Base-by-base conservation (phyloP, 2,797 vertebrate species). In the Clarias platycephalus region DNA sequence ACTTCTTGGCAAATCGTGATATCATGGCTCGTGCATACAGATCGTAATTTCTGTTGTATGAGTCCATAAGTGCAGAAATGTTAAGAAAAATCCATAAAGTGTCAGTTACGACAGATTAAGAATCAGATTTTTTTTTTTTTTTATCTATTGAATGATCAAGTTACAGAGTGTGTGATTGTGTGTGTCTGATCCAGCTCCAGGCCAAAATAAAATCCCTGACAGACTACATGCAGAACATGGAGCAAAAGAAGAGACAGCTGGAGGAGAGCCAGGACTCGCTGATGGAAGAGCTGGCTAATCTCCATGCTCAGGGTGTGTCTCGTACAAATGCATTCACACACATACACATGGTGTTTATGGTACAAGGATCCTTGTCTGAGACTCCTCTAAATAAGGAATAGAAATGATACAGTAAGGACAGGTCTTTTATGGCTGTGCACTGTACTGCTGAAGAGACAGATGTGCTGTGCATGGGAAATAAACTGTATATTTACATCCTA, bases 261-360 rank as follows among this genome's bases (percentile, higher is more conserved):
- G 97, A 99, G 84, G 97, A 99, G 89, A 94, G 95, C 80, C 97
- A 98, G 81, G 98, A 99, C 66, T 91, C 95, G 0, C 95, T 99
- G 87, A 96, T 94, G 20, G 98, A 99, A 90, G 97, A 98, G 60
- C 87, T 97, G 16, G 97, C 97, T 81, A 97, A 96, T 86, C 92
- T 98, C 26, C 94, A 95, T 0, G 97, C 97, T 62, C 97, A 98
- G 94, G 97, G 97, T 98, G 91, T 40, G 55, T 78, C 63, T 49
- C 20, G 15, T 71, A 63, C 66, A 79, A 63, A 26, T 18, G 60
- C 31, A 40, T 34, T 34, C 10, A 5, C 8, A 24, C 6, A 60
- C 58, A 18, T 20, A 18, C 58, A 12, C 12, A 53, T 13, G 13
- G 12, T 53, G 49, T 13, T 13, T 53, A 13, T 72, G 40, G 37